Evolutionary conservation across 2,113 vertebrate species (phyloP), one percentile per base, ranked within the genome.

Genomic region (Dasyurus viverrinus): DNA sequence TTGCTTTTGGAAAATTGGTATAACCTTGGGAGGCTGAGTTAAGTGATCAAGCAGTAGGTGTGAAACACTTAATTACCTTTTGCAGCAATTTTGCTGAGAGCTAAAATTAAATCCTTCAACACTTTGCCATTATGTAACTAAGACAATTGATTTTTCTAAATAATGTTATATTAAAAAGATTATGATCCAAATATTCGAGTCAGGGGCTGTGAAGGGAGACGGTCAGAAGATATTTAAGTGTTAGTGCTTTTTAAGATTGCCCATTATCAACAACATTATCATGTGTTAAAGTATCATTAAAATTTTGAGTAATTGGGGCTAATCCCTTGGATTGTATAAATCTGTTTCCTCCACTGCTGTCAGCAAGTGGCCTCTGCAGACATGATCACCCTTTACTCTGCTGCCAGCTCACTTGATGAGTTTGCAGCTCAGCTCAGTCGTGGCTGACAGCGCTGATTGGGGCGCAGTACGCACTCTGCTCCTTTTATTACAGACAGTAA

Each of bases 401-500:
- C 98, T 98, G 99, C 99, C 98, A 98, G 95, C 97, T 98, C 96
- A 96, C 96, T 98, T 99, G 98, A 99, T 98, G 98, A 98, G 98
- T 98, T 98, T 98, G 98, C 98, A 98, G 98, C 98, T 98, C 97
- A 94, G 98, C 98, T 98, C 98, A 98, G 98, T 98, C 97, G 98
- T 98, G 98, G 98, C 99, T 99, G 99, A 98, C 99, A 99, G 98
- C 98, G 0, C 98, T 99, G 98, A 99, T 99, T 99, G 98, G 98
- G 98, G 98, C 54, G 6, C 99, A 99, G 99, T 98, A 99, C 98
- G 99, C 99, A 99, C 99, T 99, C 99, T 99, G 99, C 99, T 99
- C 99, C 99, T 99, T 99, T 99, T 99, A 99, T 99, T 99, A 99
- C 99, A 99, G 99, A 98, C 99, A 98, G 99, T 99, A 99, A 99